Evolutionary conservation across 2,113 vertebrate species (phyloP).

Genomic region (Cheilinus undulatus): DNA sequence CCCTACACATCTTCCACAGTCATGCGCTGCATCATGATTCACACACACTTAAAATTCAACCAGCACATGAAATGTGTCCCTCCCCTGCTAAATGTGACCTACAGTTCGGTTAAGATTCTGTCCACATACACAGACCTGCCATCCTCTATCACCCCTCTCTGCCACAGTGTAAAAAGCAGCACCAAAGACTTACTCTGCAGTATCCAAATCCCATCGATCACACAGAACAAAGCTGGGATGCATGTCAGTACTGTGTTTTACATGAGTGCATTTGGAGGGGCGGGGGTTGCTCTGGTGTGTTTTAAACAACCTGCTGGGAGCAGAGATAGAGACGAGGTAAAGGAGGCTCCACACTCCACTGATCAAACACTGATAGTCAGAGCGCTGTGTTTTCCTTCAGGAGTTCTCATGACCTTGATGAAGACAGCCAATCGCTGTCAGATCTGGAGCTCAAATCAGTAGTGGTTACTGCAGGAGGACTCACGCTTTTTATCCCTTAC

Average conservation of each 20-base stretch:
- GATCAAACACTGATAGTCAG: constrained; percentile 55
- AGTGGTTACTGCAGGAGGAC: neutral
- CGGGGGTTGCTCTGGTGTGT: neutral
- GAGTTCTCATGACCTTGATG: constrained; percentile 58
- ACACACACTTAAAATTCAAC: neutral
- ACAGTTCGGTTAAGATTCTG: constrained; percentile 37
- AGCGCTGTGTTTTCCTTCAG: constrained; percentile 37
- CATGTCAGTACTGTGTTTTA: constrained; percentile 5
- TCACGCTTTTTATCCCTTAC: neutral
- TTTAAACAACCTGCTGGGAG: neutral
- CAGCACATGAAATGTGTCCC: neutral
- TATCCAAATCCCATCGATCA: constrained; percentile 10
- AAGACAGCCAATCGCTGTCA: constrained; percentile 40
- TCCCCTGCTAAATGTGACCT: constrained; percentile 28
- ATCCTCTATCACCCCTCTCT: constrained; percentile 6
- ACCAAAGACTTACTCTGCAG: neutral
- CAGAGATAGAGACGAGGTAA: constrained; percentile 11
- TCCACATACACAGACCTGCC: constrained; percentile 5
- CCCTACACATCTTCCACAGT: neutral
- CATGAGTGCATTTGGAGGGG: neutral
- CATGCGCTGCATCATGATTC: too few species aligned
- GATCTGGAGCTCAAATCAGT: constrained; percentile 11
- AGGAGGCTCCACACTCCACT: constrained; percentile 28
- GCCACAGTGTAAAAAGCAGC: neutral
- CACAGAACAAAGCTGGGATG: neutral